phyloP scores from a whole-genome alignment of 2,888 invertebrate genomes.

The Pogonocherus hispidulus region DNA sequence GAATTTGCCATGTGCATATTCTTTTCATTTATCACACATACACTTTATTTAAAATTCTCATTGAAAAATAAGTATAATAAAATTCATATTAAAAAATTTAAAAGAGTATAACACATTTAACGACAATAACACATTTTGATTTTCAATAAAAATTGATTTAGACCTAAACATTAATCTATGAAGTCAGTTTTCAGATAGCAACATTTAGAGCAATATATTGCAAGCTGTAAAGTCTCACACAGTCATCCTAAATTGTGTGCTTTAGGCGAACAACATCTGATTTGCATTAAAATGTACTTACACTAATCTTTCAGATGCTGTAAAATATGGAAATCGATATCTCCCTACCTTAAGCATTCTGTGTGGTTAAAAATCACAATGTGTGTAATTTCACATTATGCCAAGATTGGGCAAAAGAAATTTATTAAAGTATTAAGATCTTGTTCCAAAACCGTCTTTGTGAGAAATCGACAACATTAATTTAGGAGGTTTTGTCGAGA shows the following conservation, averaged over 20 bases:
- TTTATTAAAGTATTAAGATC: constrained; percentile 41
- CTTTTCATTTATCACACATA: too few relatives aligned
- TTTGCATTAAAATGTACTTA: constrained; percentile 32
- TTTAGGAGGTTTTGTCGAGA: constrained; percentile 48
- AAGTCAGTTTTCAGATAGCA: not conserved
- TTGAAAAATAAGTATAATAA: too few relatives aligned
- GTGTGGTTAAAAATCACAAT: constrained; percentile 36
- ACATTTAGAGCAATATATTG: not conserved
- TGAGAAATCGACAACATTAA: constrained; percentile 54
- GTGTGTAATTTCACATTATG: constrained; percentile 30
- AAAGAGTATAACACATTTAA: too few relatives aligned
- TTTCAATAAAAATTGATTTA: too few relatives aligned
- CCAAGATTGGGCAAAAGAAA: constrained; percentile 35
- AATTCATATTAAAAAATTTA: too few relatives aligned
- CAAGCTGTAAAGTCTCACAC: constrained; percentile 1
- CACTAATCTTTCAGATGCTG: constrained; percentile 24
- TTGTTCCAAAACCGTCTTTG: constrained; percentile 34
- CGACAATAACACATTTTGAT: too few relatives aligned
- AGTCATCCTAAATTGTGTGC: constrained; percentile 5
- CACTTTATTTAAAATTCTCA: too few relatives aligned
- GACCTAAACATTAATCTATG: too few relatives aligned
- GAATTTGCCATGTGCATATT: too few relatives aligned
- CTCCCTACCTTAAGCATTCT: constrained; percentile 21
- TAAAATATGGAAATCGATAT: constrained; percentile 37
- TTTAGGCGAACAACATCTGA: constrained; percentile 12